phyloP scores from a whole-genome alignment of 1,140 invertebrate species.

The Magallana angulata region DNA sequence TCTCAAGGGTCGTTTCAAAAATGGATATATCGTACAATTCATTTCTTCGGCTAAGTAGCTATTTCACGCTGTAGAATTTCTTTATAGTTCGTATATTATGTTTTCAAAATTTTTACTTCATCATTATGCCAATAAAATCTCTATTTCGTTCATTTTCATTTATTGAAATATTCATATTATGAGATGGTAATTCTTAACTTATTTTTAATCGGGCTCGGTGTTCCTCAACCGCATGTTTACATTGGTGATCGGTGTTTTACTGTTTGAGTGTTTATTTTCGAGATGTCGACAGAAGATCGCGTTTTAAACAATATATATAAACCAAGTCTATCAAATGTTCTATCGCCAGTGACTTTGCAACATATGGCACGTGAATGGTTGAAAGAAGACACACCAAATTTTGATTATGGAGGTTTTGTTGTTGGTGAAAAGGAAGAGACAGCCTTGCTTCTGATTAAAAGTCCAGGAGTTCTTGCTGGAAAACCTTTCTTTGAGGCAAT shows the following conservation, averaged over 20 bases:
- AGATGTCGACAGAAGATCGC: slow-evolving; percentile 53
- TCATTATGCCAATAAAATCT: no score
- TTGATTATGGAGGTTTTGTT: slow-evolving; percentile 79
- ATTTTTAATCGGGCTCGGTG: no score
- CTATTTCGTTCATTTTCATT: no score
- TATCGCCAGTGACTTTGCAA: slow-evolving; percentile 72
- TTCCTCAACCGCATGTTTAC: no score
- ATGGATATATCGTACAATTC: background rate
- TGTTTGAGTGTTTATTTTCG: no score
- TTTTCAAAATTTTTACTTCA: no score
- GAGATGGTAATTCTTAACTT: no score
- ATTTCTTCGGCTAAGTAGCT: no score
- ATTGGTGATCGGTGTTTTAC: no score
- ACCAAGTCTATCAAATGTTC: slow-evolving; percentile 64
- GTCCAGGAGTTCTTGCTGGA: slow-evolving; percentile 79
- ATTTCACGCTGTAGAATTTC: no score
- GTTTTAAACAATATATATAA: slow-evolving; percentile 62
- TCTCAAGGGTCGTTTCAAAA: background rate
- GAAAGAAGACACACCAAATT: slow-evolving; percentile 78
- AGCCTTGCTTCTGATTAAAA: slow-evolving; percentile 77
- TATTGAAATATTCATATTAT: no score
- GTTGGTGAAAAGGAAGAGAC: slow-evolving; percentile 76
- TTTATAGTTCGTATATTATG: no score
- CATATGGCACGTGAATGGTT: slow-evolving; percentile 77
- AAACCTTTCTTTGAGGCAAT: slow-evolving; percentile 80